A percentile compares a stretch with the other conserved stretches of the same genome.
Conservation (phyloP, 2,113 vertebrate species). For the Carassius carassius region DNA sequence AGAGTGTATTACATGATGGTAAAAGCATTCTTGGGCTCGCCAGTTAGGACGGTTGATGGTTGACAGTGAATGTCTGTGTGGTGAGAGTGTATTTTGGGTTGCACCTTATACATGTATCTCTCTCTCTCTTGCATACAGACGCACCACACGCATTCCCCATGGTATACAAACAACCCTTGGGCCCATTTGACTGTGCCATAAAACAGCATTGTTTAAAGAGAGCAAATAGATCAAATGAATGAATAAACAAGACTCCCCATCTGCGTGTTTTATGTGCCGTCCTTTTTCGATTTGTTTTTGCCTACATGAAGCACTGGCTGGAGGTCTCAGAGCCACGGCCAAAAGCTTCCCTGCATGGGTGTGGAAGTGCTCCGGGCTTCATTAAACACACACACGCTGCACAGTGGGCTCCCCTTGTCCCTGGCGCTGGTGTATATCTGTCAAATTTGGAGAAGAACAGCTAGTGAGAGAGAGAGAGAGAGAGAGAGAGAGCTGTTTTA, state of each 20-base stretch:
- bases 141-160: conserved; percentile 17
- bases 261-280: conserved; percentile 78
- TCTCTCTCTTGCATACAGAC: conserved; percentile 14
- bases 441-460: conserved; percentile 42
- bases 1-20: conserved; percentile 38
- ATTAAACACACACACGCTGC: conserved; percentile 59
- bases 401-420: conserved; percentile 53
- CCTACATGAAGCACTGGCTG: conserved; percentile 71
- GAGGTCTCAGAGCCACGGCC: conserved; percentile 63
- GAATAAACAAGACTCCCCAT: conserved; percentile 67
- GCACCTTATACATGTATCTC: neutral
- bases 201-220: conserved; percentile 75
- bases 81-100: conserved; percentile 40
- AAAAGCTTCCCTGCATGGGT: conserved; percentile 65
- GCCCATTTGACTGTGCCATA: conserved; percentile 68
- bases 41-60: conserved; percentile 29
- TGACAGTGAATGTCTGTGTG: conserved; percentile 7
- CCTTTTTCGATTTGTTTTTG: conserved; percentile 75
- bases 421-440: conserved; percentile 61
- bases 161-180: conserved; percentile 59
- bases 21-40: conserved; percentile 35
- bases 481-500: neutral
- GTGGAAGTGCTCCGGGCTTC: conserved; percentile 66
- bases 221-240: conserved; percentile 74
- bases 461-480: conserved; percentile 10